These are phyloP conservation scores for Actinemys pallida DNA, from an alignment of 2,113 vertebrate species.

Conservation along the genomic window DNA sequence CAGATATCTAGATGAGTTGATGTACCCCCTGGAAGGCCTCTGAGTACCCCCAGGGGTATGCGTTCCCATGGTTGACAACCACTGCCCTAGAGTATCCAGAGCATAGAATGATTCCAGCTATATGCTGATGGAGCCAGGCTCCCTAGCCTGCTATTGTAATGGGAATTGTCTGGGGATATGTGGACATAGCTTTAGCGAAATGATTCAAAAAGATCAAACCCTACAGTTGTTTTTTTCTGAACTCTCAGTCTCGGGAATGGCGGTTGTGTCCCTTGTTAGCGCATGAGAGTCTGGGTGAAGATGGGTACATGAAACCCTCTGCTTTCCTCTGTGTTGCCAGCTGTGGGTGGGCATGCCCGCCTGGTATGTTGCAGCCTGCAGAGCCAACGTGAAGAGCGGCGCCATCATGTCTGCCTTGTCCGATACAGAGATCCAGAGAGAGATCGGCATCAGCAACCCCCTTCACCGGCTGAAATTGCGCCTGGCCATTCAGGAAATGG, in stretches of 20 bases:
- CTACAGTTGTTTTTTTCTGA: neutral
- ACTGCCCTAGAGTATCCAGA: neutral
- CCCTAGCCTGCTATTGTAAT: neutral
- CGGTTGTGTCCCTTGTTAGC: neutral
- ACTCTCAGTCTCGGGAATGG: neutral
- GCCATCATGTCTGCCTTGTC: conserved; percentile 98
- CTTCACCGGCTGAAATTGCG: conserved; percentile 95
- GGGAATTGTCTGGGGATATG: neutral
- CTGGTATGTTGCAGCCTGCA: conserved; percentile 97
- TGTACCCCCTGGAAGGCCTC: too few relatives aligned
- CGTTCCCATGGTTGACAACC: too few relatives aligned
- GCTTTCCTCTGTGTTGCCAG: conserved; percentile 71
- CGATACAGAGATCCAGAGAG: conserved; percentile 97
- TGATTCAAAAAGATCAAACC: neutral
- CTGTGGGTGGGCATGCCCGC: conserved; percentile 99
- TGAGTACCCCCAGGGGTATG: too few relatives aligned
- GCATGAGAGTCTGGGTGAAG: neutral
- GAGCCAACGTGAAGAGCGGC: conserved; percentile 97
- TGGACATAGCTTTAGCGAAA: neutral
- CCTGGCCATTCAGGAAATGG: conserved; percentile 98
- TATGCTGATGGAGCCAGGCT: neutral
- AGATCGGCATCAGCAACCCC: conserved; percentile 97
- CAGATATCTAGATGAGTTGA: too few relatives aligned
- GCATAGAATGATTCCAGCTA: neutral
- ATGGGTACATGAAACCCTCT: neutral